Percentiles rank a stretch among this genome's conserved stretches.
Conservation (phyloP, 2,888 invertebrate species). For the Tyria jacobaeae region DNA sequence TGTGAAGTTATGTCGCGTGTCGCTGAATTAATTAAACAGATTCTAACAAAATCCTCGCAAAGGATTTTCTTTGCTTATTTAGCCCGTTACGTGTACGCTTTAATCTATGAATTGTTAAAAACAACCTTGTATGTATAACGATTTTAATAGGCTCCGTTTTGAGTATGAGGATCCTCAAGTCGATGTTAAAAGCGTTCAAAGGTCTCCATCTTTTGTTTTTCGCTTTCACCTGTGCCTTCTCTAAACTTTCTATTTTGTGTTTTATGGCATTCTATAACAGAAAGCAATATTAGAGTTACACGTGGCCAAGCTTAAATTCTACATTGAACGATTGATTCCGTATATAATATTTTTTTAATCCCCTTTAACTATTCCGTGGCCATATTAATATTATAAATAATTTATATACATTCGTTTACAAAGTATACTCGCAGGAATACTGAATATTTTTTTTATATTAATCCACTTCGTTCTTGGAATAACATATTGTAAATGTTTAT, state of each 20-base stretch:
- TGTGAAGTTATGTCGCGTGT: conserved; percentile 76
- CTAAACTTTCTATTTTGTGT: background rate
- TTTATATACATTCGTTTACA: background rate
- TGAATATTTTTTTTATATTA: conserved; percentile 26
- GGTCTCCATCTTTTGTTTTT: background rate
- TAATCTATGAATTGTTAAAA: conserved; percentile 42
- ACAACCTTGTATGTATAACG: conserved; percentile 35
- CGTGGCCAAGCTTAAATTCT: too few species aligned
- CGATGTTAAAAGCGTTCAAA: background rate
- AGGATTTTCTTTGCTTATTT: conserved; percentile 50
- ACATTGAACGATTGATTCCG: too few species aligned
- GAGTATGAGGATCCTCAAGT: conserved; percentile 1
- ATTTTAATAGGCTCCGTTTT: conserved; percentile 36
- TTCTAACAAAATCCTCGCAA: conserved; percentile 62
- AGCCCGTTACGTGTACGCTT: conserved; percentile 37
- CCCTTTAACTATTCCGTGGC: too few species aligned
- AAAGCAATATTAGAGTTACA: too few species aligned
- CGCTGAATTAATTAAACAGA: conserved; percentile 76
- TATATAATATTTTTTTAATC: too few species aligned
- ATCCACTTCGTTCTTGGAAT: conserved; percentile 34
- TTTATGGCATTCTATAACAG: too few species aligned
- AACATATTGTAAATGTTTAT: background rate
- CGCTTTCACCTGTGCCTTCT: background rate
- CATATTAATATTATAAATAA: background rate
- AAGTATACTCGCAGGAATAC: background rate